Evolutionary conservation across 1,140 invertebrate species (phyloP), one percentile per base, ranked within the genome.

Genomic region (Helicorthomorpha holstii): DNA sequence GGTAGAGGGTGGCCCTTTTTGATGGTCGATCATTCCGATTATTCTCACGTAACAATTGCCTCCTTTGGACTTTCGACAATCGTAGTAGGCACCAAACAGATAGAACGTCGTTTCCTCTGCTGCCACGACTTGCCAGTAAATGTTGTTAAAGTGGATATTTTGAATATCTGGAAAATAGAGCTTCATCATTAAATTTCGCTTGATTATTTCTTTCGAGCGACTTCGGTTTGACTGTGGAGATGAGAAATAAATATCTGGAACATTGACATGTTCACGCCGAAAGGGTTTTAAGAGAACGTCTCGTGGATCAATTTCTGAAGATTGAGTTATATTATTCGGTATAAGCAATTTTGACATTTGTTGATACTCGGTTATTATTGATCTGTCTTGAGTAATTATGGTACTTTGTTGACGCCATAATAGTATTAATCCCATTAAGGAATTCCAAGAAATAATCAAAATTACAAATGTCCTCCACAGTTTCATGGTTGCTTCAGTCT

Each of bases 91-190:
- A 1, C 84, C 85, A 61, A 85, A 92, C 1, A 93, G 65, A 58
- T 89, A 85, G 61, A 91, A 90, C 0, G 85, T 86, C 1, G 85
- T 86, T 58, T 90, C 85, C 26, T 73, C 76, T 1, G 83, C 80
- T 54, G 75, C 74, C 57, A 90, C 58, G 14, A 58, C 55, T 57
- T 68, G 66, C 86, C 86, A 90, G 64, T 89, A 90, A 4, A 85
- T 76, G 63, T 93, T 92, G 66, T 89, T 90, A 70, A 88, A 92
- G 64, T 91, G 81, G 49, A 93, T 69, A 56, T 90, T 85, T 62
- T 82, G 88, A 46, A 91, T 78, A 45, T 77, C 85, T 0, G 89
- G 88, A 62, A 85, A 90, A 55, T 73, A 71, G 51, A 81, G 81
- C 66, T 83, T 89, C 23, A 7, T 12, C 19, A 12, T 19, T 12